Base-by-base conservation (phyloP, 1,140 invertebrate genomes). In the Leptestheria dahalacensis region DNA sequence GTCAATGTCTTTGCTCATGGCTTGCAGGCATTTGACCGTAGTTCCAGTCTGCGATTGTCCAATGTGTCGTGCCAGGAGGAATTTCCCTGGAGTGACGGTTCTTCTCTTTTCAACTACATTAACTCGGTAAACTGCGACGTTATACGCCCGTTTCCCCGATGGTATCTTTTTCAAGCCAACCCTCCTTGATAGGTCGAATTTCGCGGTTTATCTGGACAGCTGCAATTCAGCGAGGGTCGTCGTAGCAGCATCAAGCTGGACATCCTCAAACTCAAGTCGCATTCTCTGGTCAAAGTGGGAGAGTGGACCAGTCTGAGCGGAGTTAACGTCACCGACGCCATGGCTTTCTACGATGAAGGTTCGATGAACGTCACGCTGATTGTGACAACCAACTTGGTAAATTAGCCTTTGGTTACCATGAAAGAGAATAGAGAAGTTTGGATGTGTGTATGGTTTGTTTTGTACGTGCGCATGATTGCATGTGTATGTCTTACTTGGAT, bases 41-140 rank as follows among this genome's bases (percentile, higher is more conserved):
- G 79, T 23, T 78, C 82, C 61, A 73, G 75, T 18, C 70, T 84
- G 26, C 75, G 77, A 46, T 72, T 80, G 20, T 75, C 79, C 3
- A 86, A 85, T 68, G 74, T 84, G 23, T 84, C 82, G 41, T 86
- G 84, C 66, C 80, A 84, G 65, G 74, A 78, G 23, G 61, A 62
- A 25, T 82, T 85, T 68, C 74, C 78, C 61, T 81, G 85, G 0
- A 88, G 85, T 86, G 77, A 81, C 47, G 82, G 83, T 29, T 86
- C 86, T n/a, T 84, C 82, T 62, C 78, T 88, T 48, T 81, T 86
- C 65, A 88, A 90, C 71, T 88, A 87, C 72, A 83, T 85, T 64
- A 83, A 83, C 71, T 76, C 82, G 64, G 82, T 85, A 70, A 78
- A 78, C n/a, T n/a, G n/a, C n/a, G n/a, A n/a, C n/a, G n/a, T n/a